Percentiles rank a stretch among this genome's conserved stretches.
These are phyloP conservation scores for Stigmatopora nigra DNA, from an alignment of 2,113 vertebrate species.

Conservation along the genomic window DNA sequence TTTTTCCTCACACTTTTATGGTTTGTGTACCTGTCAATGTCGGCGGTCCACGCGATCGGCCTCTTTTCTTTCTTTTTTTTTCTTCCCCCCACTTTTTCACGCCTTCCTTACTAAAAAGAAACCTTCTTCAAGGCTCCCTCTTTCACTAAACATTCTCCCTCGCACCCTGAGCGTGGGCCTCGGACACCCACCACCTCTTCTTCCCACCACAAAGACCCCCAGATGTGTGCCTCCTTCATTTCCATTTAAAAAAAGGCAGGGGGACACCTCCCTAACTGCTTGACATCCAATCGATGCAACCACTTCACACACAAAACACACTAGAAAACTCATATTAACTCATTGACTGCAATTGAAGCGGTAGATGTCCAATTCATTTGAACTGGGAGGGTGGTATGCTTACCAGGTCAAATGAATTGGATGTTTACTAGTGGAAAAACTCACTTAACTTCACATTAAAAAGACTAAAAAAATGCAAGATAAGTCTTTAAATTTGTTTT, in stretches of 20 bases:
- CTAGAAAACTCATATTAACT: constrained; percentile 7
- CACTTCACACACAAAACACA: constrained; percentile 30
- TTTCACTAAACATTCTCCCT: constrained; percentile 19
- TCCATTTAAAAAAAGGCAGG: constrained; percentile 58
- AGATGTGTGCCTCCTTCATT: constrained; percentile 64
- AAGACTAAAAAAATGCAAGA: too few relatives aligned
- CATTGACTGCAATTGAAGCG: neutral
- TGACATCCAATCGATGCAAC: constrained; percentile 37
- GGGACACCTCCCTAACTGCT: constrained; percentile 39
- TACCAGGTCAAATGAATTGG: too few relatives aligned
- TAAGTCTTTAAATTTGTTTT: too few relatives aligned
- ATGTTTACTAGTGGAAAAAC: too few relatives aligned
- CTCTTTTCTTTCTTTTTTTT: neutral
- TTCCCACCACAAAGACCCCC: constrained; percentile 58
- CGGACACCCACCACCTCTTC: constrained; percentile 51
- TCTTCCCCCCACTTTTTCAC: neutral
- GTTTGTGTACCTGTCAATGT: neutral
- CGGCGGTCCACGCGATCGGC: neutral
- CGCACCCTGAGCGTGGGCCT: constrained; percentile 53
- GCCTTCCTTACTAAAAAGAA: constrained; percentile 5
- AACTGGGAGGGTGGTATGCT: too few relatives aligned
- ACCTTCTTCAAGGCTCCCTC: constrained; percentile 31
- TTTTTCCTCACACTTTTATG: constrained; percentile 10
- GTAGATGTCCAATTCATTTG: too few relatives aligned
- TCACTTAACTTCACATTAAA: too few relatives aligned